Percentiles rank a stretch among this genome's conserved stretches.
phyloP scores from a whole-genome alignment of 2,888 invertebrate genomes.

The Polyommatus icarus region DNA sequence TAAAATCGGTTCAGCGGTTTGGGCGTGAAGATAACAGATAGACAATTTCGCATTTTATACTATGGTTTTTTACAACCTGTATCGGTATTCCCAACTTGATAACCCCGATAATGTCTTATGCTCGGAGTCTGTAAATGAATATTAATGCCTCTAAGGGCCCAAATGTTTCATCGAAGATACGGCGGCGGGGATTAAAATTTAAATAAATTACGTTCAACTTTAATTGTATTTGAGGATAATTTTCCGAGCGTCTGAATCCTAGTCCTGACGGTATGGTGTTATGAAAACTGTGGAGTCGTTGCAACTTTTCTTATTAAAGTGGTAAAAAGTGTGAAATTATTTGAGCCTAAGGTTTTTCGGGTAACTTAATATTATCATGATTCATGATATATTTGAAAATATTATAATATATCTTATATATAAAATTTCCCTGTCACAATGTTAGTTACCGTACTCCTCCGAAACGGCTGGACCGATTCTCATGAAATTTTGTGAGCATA shows the following conservation, averaged over 20 bases:
- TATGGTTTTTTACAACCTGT: not conserved
- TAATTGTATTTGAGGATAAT: conserved; percentile 79
- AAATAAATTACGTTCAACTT: conserved; percentile 77
- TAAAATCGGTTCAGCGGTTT: no score
- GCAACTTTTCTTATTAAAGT: not conserved
- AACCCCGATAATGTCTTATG: conserved; percentile 22
- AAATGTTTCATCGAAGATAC: conserved; percentile 47
- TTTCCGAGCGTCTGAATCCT: conserved; percentile 77
- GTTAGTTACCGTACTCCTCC: no score
- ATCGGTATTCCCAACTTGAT: conserved; percentile 15
- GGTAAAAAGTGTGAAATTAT: no score
- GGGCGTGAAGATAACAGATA: no score
- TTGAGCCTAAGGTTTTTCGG: not conserved
- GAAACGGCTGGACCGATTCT: no score
- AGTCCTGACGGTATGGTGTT: conserved; percentile 63
- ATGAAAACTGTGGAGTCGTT: conserved; percentile 52
- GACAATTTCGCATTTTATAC: not conserved
- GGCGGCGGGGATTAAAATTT: conserved; percentile 72
- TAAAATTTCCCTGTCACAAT: no score
- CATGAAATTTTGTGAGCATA: no score
- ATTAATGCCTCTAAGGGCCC: conserved; percentile 35
- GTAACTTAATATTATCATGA: no score
- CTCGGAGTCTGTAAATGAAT: conserved; percentile 37
- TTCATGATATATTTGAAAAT: no score
- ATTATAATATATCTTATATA: no score